Conservation (phyloP, 2,797 vertebrate genomes). For the Coendou prehensilis region DNA sequence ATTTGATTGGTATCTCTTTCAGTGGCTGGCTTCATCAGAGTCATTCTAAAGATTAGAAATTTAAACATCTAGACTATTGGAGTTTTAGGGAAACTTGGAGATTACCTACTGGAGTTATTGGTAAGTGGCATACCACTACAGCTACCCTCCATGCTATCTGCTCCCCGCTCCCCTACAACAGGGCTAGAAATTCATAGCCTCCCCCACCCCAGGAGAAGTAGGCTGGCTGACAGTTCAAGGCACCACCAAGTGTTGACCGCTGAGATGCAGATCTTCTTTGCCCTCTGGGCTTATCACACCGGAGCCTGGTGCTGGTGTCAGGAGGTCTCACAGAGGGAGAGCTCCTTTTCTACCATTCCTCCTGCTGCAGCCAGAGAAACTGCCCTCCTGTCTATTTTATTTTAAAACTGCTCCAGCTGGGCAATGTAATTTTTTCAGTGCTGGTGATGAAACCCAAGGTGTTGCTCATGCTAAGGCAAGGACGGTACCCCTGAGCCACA, state of each 20-base stretch:
- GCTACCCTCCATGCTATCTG: not conserved
- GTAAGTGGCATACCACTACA: not conserved
- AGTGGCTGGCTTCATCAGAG: not conserved
- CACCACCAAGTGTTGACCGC: fast-evolving
- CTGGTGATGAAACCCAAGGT: not conserved
- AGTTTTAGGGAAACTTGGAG: not conserved
- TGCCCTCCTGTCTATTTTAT: not conserved
- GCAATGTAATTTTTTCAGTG: not conserved
- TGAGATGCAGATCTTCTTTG: not conserved
- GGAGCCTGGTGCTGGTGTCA: not conserved
- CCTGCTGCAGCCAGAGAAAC: not conserved
- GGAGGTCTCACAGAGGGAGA: fast-evolving
- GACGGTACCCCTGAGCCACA: not conserved
- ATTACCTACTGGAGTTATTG: not conserved
- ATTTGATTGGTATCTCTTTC: not conserved
- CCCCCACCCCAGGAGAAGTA: fast-evolving
- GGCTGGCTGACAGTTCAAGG: too few species aligned
- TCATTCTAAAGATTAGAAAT: not conserved
- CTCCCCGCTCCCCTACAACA: not conserved
- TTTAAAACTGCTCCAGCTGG: not conserved
- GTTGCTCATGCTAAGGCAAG: not conserved
- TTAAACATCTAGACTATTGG: not conserved
- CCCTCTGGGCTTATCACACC: not conserved
- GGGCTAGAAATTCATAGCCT: not conserved
- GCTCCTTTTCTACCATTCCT: too few species aligned